Percentiles rank a stretch among this genome's conserved stretches.
Evolutionary conservation across 2,888 invertebrate genomes (phyloP).

Genomic region (Pachydiplax longipennis): DNA sequence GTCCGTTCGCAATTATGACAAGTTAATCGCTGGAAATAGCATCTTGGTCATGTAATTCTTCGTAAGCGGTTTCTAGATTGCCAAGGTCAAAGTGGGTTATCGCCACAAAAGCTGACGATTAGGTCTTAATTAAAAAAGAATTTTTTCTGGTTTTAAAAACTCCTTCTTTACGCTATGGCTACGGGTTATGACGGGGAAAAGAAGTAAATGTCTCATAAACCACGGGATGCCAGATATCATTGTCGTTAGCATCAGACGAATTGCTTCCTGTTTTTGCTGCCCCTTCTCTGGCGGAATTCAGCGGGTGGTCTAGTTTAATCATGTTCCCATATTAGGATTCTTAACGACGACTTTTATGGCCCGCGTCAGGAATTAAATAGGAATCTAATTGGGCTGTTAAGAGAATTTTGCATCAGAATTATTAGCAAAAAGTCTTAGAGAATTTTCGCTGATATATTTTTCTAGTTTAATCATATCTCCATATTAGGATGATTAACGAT

Average conservation of each 20-base stretch:
- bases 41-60: no score
- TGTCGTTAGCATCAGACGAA: background rate
- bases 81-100: background rate
- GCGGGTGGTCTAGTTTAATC: no score
- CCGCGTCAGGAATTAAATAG: background rate
- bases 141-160: background rate
- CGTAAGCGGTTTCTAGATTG: background rate
- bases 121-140: background rate
- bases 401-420: no score
- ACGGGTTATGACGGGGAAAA: background rate
- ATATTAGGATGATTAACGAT: background rate
- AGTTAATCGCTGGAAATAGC: no score
- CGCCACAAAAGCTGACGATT: background rate
- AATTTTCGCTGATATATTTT: no score
- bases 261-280: background rate
- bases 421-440: no score
- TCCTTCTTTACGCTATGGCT: background rate
- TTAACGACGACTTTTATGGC: background rate
- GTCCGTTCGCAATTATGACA: no score
- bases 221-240: background rate
- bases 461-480: no score
- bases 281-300: background rate
- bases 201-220: background rate
- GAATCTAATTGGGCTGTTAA: no score
- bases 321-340: background rate